Base-by-base conservation (phyloP, 2,113 vertebrate genomes). In the Suncus etruscus region DNA sequence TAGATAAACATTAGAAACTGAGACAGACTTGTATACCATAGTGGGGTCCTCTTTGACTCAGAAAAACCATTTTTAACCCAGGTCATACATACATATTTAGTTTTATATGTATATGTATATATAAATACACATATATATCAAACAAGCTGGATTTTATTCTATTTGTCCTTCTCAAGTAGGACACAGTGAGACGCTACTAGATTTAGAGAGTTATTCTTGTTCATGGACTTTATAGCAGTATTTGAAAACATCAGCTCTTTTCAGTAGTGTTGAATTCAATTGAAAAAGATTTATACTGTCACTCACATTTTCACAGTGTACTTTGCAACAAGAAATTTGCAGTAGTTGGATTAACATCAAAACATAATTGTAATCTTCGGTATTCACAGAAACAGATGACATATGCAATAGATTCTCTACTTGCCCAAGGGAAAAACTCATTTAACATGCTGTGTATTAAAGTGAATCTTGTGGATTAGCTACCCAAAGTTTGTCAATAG, bases 291-390 rank as follows among this genome's bases (percentile, higher is more conserved):
- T 93, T 93, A 76, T 69, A 83, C 86, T 92, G 89, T 95, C 87
- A 91, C 63, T 91, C 92, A 91, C 74, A 87, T 94, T 91, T 90
- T 95, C 89, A 86, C 90, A 87, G 31, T 82, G 61, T 83, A 93
- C 72, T 78, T 90, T 1, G 11, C 87, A 94, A 89, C 39, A 83
- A 94, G 70, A 83, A 75, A 94, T 90, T 88, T 89, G 92, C 79
- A 94, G 73, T 87, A 68, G 87, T 87, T 93, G 89, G 85, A 87
- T 96, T 97, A 96, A 95, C 91, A 92, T 95, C 65, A 91, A 91
- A 96, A 91, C 74, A 70, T 95, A 94, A 96, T 94, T 95, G 82
- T 92, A 91, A 87, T 95, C 86, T 84, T 95, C 75, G 32, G 89
- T 81, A 88, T 95, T 95, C 91, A 92, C 51, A 94, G 91, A 85